These are phyloP conservation scores for Himalopsyche japonica DNA, from an alignment of 2,888 invertebrate genomes.

Conservation along the genomic window DNA sequence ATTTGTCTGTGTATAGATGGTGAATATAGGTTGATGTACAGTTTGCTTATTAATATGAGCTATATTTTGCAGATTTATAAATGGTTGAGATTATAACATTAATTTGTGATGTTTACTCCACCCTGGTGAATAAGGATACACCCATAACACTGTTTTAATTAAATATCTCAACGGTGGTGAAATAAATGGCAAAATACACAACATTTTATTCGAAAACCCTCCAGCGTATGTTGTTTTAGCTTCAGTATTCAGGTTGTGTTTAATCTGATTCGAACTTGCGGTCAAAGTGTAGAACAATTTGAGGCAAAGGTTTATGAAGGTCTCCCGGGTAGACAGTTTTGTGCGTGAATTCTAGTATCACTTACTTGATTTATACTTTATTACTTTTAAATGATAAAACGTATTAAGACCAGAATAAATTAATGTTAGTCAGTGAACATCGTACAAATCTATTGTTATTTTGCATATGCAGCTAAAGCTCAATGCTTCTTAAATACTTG, in stretches of 20 bases:
- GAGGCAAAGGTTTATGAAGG: conserved; percentile 3
- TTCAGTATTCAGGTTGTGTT: not conserved
- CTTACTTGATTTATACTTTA: not conserved
- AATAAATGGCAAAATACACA: conserved; percentile 11
- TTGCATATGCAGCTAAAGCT: not conserved
- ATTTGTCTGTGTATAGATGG: too few species aligned
- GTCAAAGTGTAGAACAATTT: conserved; percentile 6
- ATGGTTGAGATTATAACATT: not conserved
- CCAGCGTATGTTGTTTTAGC: conserved; percentile 1
- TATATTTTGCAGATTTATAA: too few species aligned
- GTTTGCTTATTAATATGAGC: too few species aligned
- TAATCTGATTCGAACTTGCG: conserved; percentile 18
- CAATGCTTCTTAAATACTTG: too few species aligned
- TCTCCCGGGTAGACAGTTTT: not conserved
- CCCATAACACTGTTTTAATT: conserved; percentile 18
- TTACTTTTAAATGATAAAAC: not conserved
- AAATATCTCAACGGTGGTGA: conserved; percentile 19
- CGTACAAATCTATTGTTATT: not conserved
- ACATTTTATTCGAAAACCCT: conserved; percentile 13
- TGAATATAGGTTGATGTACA: too few species aligned
- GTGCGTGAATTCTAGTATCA: not conserved
- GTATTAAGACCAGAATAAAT: not conserved
- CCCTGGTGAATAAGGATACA: not conserved
- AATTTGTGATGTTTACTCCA: not conserved
- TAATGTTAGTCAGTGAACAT: not conserved